phyloP scores from a whole-genome alignment of 1,140 invertebrate genomes.

The Thaumetopoea pityocampa region DNA sequence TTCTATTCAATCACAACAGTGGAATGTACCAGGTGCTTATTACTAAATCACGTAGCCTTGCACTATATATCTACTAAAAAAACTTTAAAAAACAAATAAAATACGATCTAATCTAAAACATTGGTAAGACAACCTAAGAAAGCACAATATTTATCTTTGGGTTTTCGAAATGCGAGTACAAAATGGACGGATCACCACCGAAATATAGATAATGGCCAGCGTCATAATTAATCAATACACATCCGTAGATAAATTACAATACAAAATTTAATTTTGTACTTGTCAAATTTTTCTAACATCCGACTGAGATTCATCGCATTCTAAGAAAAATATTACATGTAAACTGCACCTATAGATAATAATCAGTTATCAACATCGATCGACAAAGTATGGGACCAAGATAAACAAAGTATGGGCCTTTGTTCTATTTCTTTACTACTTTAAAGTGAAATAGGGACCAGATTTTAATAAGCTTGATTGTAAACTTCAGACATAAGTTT shows the following conservation, averaged over 20 bases:
- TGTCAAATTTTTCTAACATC: slow-evolving; percentile 9
- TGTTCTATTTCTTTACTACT: no score
- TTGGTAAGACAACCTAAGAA: slow-evolving; percentile 25
- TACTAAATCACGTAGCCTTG: slow-evolving; percentile 68
- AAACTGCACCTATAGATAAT: no score
- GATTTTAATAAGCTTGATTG: no score
- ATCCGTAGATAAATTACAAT: slow-evolving; percentile 3
- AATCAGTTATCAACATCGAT: no score
- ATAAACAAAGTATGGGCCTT: no score
- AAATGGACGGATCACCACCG: slow-evolving; percentile 21
- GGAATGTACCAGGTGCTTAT: slow-evolving; percentile 62
- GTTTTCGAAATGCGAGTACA: slow-evolving; percentile 43
- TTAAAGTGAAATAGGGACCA: no score
- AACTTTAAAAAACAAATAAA: slow-evolving; percentile 33
- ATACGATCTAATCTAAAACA: slow-evolving; percentile 33
- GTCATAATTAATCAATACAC: slow-evolving; percentile 6
- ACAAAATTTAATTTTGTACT: slow-evolving; percentile 26
- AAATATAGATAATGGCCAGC: slow-evolving; percentile 3
- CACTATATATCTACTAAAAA: no score
- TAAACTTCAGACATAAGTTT: no score
- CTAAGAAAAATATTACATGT: no score
- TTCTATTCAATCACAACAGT: slow-evolving; percentile 67
- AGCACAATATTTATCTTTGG: slow-evolving; percentile 54
- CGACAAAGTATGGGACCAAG: no score
- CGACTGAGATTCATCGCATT: no score